Evolutionary conservation across 2,888 invertebrate species (phyloP).

Genomic region (Cephus sareptanus): DNA sequence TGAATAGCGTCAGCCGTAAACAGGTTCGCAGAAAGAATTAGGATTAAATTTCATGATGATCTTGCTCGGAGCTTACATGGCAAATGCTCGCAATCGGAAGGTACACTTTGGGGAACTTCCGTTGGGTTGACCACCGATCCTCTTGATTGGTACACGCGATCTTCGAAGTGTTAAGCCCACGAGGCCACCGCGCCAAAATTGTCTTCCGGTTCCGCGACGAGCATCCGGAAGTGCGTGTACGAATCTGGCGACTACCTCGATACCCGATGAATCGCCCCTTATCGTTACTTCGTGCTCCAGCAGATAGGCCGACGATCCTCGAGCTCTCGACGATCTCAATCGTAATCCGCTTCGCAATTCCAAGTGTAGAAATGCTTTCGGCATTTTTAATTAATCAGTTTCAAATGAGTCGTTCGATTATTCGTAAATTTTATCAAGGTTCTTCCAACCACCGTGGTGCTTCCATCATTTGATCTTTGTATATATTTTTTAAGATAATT

Average conservation of each 20-base stretch:
- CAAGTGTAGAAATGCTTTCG: slow-evolving; percentile 7
- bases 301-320: slow-evolving; percentile 27
- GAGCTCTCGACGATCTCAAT: neutral
- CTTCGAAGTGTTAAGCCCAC: slow-evolving; percentile 46
- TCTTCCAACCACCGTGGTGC: neutral
- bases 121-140: slow-evolving; percentile 25
- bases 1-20: neutral
- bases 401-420: neutral
- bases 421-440: neutral
- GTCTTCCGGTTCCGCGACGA: slow-evolving; percentile 26
- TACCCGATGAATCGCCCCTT: slow-evolving; percentile 35
- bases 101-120: slow-evolving; percentile 20
- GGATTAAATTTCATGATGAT: neutral
- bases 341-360: slow-evolving; percentile 10
- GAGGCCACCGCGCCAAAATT: slow-evolving; percentile 42
- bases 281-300: slow-evolving; percentile 52
- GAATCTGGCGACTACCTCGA: slow-evolving; percentile 51
- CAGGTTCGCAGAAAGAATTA: neutral
- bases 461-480: neutral
- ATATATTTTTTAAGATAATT: neutral
- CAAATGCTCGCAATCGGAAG: slow-evolving; percentile 28
- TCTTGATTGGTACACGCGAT: slow-evolving; percentile 28
- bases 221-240: slow-evolving; percentile 41
- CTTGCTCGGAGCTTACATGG: slow-evolving; percentile 32
- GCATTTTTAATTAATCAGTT: neutral